phyloP scores from a whole-genome alignment of 2,797 vertebrate species.

The Sciurus vulgaris region DNA sequence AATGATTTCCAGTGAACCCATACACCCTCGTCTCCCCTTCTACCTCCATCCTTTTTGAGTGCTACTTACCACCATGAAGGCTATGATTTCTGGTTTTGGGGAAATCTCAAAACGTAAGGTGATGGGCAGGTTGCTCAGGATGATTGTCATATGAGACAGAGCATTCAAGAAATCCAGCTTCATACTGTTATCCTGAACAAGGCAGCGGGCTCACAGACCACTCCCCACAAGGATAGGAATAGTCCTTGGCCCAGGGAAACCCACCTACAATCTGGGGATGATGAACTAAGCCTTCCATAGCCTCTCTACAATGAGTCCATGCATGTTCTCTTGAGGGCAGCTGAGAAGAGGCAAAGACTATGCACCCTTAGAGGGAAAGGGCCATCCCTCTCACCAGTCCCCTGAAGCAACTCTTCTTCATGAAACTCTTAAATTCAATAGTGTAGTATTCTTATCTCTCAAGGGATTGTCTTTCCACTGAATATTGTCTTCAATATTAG shows the following conservation, averaged over 20 bases:
- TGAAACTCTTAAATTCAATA: not conserved
- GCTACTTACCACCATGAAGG: conserved; percentile 43
- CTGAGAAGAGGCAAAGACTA: not conserved
- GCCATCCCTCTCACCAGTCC: too few species aligned
- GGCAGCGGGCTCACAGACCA: not conserved
- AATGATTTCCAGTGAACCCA: not conserved
- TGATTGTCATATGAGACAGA: not conserved
- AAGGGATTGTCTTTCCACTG: not conserved
- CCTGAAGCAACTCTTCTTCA: not conserved
- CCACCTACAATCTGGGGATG: not conserved
- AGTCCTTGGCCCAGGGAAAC: not conserved
- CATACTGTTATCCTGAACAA: conserved; percentile 34
- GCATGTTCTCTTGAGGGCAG: not conserved
- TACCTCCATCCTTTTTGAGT: not conserved
- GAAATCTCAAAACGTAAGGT: not conserved
- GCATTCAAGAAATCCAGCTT: conserved; percentile 31
- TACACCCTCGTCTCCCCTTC: not conserved
- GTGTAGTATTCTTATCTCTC: not conserved
- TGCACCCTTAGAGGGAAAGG: not conserved
- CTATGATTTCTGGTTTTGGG: not conserved
- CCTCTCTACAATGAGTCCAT: not conserved
- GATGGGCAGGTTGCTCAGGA: not conserved
- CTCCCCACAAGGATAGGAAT: not conserved
- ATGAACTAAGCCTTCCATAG: not conserved
- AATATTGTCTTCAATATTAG: not conserved